A percentile compares a stretch with the other conserved stretches of the same genome.
Conservation (phyloP, 2,888 invertebrate species). For the Allolobophora icterica region DNA sequence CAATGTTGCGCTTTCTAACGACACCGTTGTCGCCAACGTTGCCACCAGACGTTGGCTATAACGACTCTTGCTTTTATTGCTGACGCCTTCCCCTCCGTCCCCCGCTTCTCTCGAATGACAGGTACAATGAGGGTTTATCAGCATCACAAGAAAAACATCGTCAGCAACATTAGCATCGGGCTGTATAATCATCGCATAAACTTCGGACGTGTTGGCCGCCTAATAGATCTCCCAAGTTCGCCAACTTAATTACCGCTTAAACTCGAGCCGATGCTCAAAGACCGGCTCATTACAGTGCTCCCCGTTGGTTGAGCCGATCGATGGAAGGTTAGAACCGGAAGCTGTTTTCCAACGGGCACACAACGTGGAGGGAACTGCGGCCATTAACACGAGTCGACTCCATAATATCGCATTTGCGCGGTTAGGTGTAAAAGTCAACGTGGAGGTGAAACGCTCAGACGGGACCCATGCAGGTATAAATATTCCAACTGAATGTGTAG, state of each 20-base stretch:
- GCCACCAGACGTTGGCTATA: neutral
- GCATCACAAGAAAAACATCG: neutral
- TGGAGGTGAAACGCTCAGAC: neutral
- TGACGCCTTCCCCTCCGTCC: neutral
- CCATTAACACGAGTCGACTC: conserved; percentile 12
- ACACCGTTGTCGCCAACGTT: neutral
- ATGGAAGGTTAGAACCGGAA: neutral
- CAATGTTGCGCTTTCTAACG: neutral
- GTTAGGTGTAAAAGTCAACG: conserved; percentile 4
- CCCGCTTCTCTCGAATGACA: neutral
- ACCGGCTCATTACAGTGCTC: neutral
- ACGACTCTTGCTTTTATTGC: neutral
- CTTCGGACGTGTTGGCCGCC: neutral
- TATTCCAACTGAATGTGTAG: neutral
- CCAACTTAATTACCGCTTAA: conserved; percentile 9
- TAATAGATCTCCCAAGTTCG: neutral
- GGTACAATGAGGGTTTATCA: conserved; percentile 2
- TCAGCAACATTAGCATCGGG: neutral
- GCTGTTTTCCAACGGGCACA: neutral
- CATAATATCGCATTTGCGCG: neutral
- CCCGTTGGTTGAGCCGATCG: neutral
- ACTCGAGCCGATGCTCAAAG: conserved; percentile 8
- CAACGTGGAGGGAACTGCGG: neutral
- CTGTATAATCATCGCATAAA: neutral
- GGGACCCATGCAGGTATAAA: neutral